phyloP scores from a whole-genome alignment of 2,113 vertebrate genomes.

The Anser cygnoides region DNA sequence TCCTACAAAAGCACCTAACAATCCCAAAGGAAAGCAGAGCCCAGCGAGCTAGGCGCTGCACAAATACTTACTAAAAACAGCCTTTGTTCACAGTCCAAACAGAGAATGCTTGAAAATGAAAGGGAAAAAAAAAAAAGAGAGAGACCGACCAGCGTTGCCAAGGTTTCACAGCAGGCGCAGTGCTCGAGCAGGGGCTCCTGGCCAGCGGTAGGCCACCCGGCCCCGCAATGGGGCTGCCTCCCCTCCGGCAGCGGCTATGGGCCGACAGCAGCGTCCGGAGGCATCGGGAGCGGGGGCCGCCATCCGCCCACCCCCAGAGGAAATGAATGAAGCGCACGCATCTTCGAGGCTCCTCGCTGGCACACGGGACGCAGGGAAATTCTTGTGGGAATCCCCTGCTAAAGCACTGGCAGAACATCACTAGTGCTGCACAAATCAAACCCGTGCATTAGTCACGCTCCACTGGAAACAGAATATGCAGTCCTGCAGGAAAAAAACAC shows the following conservation, averaged over 20 bases:
- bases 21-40: conserved; percentile 8
- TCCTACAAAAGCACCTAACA: neutral
- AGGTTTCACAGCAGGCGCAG: neutral
- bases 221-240: neutral
- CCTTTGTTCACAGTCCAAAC: conserved; percentile 11
- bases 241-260: neutral
- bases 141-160: neutral
- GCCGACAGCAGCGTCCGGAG: neutral
- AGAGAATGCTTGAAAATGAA: conserved; percentile 20
- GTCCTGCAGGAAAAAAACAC: neutral
- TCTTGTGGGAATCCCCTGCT: conserved; percentile 18
- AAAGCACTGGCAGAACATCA: neutral
- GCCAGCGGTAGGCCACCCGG: accelerated
- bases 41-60: neutral
- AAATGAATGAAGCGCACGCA: neutral
- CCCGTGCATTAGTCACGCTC: neutral
- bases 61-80: neutral
- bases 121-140: neutral
- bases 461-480: neutral
- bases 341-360: neutral
- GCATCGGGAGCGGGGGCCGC: neutral
- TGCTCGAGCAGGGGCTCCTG: neutral
- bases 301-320: neutral
- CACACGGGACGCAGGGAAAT: neutral
- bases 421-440: neutral